Base-by-base conservation (phyloP, 2,888 invertebrate genomes). In the Sturmia bella region DNA sequence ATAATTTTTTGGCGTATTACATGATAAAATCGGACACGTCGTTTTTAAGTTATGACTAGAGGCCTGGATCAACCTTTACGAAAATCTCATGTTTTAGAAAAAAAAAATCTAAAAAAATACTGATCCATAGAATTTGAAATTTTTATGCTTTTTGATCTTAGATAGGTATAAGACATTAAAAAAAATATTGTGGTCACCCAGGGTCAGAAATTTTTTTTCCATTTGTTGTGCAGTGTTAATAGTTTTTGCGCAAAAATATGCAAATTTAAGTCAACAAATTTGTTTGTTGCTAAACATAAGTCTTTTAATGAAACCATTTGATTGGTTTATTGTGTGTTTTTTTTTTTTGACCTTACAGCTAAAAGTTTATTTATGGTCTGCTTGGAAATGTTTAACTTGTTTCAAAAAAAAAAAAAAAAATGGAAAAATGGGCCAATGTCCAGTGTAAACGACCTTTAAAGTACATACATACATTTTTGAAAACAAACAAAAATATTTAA, bases 381-480 rank as follows among this genome's bases (percentile, higher is more conserved):
- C 57, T 45, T 52, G 61, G 41, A 45, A 27, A 15, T 41, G 1
- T 50, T 39, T 37, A 24, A 64, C 37, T 41, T 37, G 37, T 70
- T 80, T 50, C 21, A 41, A 68, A 59, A 9, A 11, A 19, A 72
- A 52, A 32, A 32, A 9, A 19, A 72, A 52, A 32, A 32, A 9
- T 32, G 17, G 21, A 21, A 70, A 80, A 64, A 68, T 72, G 48
- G 72, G 75, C 72, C 72, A 72, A 61, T 80, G 80, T 43, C 61
- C 56, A 72, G 72, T 54, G 80, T 70, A 72, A 78, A 70, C 19
- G 75, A 74, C 64, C 75, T 70, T 72, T 19, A 52, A n/a, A 37
- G 13, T n/a, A 45, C 6, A 15, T 41, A n/a, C n/a, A n/a, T n/a
- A n/a, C n/a, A n/a, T n/a, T 50, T 43, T 52, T 61, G 21, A 0